These are phyloP conservation scores for Dipus sagitta DNA, from an alignment of 2,797 vertebrate genomes.

Conservation along the genomic window DNA sequence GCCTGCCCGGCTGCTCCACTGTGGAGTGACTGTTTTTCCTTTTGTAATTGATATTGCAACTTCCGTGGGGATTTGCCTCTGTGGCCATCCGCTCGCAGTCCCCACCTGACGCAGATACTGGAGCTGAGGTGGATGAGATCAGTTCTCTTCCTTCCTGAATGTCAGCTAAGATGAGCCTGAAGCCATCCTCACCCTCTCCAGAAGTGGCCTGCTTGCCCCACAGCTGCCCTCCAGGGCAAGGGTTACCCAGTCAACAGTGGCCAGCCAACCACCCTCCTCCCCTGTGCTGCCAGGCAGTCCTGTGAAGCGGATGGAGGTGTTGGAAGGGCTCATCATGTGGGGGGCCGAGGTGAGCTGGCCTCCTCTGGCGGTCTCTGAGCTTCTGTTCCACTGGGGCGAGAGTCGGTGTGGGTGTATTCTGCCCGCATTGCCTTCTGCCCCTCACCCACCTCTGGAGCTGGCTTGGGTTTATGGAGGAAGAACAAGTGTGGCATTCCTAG, in stretches of 20 bases:
- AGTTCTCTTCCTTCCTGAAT: neutral
- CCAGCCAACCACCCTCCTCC: rapidly evolving
- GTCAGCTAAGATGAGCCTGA: neutral
- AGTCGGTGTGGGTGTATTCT: rapidly evolving
- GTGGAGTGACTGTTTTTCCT: neutral
- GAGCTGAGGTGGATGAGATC: neutral
- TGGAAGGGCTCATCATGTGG: neutral
- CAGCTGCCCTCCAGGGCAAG: rapidly evolving
- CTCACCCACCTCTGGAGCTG: neutral
- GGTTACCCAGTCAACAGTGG: neutral
- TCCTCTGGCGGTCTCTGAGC: rapidly evolving
- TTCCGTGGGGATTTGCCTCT: rapidly evolving
- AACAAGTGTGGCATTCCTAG: neutral
- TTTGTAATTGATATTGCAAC: neutral
- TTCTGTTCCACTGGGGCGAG: neutral
- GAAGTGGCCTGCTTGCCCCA: neutral
- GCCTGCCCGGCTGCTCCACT: neutral
- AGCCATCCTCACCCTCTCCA: neutral
- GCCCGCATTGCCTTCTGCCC: neutral
- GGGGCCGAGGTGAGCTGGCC: neutral
- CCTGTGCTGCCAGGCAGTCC: neutral
- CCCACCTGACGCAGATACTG: neutral
- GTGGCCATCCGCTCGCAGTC: rapidly evolving
- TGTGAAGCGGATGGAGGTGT: neutral
- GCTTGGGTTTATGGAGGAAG: neutral